Conservation (phyloP, 2,888 invertebrate species). For the Exephanes ischioxanthus region DNA sequence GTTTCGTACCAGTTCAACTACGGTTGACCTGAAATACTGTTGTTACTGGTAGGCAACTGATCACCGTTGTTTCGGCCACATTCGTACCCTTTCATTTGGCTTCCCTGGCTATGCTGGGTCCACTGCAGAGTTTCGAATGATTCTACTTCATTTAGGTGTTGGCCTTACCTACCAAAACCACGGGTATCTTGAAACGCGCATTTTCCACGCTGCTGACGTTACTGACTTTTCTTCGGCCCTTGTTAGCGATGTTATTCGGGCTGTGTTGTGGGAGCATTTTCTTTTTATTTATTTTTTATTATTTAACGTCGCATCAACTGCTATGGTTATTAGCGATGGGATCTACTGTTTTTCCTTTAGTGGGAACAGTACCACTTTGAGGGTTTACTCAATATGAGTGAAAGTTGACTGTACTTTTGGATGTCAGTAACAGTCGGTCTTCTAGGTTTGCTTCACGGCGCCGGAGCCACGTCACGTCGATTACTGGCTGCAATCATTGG, state of each 20-base stretch:
- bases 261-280: background rate
- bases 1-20: background rate
- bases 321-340: too few relatives aligned
- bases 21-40: slow-evolving; percentile 46
- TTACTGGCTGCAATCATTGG: too few relatives aligned
- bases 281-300: background rate
- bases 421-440: too few relatives aligned
- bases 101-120: background rate
- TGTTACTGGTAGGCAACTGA: slow-evolving; percentile 25
- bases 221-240: background rate
- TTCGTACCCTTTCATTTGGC: background rate
- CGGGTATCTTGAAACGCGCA: background rate
- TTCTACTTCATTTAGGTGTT: background rate
- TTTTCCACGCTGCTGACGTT: background rate
- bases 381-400: too few relatives aligned
- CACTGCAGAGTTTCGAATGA: background rate
- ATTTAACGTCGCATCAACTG: too few relatives aligned
- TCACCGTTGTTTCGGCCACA: slow-evolving; percentile 7
- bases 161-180: background rate
- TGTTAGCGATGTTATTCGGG: slow-evolving; percentile 11
- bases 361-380: too few relatives aligned
- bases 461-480: too few relatives aligned
- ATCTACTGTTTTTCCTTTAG: too few relatives aligned
- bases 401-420: too few relatives aligned
- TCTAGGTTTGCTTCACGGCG: too few relatives aligned